A percentile compares a stretch with the other conserved stretches of the same genome.
These are phyloP conservation scores for Melieria picta DNA, from an alignment of 2,888 invertebrate species.

Conservation along the genomic window DNA sequence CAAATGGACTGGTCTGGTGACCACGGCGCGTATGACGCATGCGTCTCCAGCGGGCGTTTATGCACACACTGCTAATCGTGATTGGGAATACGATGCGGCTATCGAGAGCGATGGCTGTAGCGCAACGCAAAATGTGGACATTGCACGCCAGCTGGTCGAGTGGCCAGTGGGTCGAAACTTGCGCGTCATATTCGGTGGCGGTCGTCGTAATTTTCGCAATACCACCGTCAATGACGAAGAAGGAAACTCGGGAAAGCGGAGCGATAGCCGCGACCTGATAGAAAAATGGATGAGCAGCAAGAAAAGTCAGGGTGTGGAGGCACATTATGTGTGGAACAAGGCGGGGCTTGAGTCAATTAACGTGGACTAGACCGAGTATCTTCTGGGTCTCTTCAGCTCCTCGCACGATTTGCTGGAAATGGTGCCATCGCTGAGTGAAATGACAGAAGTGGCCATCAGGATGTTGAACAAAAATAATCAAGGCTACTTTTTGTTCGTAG, in stretches of 20 bases:
- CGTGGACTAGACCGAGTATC: conserved; percentile 67
- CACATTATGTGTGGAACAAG: conserved; percentile 61
- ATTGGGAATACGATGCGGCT: conserved; percentile 76
- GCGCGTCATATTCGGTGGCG: conserved; percentile 69
- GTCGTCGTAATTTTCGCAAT: conserved; percentile 55
- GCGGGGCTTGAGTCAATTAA: conserved; percentile 42
- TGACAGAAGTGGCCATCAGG: conserved; percentile 74
- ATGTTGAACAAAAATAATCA: conserved; percentile 69
- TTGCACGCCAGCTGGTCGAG: conserved; percentile 76
- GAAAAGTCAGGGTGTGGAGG: conserved; percentile 41
- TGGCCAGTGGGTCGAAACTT: conserved; percentile 74
- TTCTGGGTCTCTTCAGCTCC: too few relatives aligned
- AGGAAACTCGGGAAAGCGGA: conserved; percentile 69
- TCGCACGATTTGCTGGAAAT: conserved; percentile 61
- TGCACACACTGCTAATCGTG: too few relatives aligned
- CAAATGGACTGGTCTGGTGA: conserved; percentile 75
- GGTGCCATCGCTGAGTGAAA: conserved; percentile 74
- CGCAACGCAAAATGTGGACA: conserved; percentile 72
- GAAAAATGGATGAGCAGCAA: conserved; percentile 72
- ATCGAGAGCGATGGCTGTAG: conserved; percentile 65
- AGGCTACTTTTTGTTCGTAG: conserved; percentile 80
- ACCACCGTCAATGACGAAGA: conserved; percentile 66
- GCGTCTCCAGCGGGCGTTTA: conserved; percentile 80
- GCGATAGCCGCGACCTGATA: conserved; percentile 74
- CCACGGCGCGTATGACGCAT: conserved; percentile 81